phyloP scores from a whole-genome alignment of 1,140 invertebrate genomes.

The Bombus pyrosoma region DNA sequence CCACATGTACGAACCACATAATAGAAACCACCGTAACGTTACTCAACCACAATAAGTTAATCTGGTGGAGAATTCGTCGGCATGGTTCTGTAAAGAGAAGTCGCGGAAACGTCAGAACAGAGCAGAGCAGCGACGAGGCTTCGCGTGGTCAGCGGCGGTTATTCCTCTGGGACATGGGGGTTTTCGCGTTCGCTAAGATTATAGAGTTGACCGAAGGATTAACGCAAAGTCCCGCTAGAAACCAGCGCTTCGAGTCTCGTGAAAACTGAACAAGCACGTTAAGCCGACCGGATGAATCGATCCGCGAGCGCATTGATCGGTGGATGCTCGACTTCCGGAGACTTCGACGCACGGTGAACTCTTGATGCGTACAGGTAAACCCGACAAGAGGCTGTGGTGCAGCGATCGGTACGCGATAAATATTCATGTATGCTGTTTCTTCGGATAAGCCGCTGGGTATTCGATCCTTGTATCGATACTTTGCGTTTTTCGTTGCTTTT shows the following conservation, averaged over 20 bases:
- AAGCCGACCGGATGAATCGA: conserved; percentile 40
- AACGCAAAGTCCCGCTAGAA: conserved; percentile 18
- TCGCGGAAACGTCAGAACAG: not conserved
- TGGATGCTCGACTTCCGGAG: conserved; percentile 25
- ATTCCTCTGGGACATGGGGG: not conserved
- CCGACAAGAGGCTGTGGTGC: too few relatives aligned
- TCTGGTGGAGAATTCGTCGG: not conserved
- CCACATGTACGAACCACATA: not conserved
- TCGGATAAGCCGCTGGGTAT: not conserved
- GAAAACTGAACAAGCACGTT: conserved; percentile 53
- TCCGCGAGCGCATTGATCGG: not conserved
- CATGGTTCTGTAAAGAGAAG: not conserved
- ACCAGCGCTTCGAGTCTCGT: conserved; percentile 6
- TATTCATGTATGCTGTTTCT: not conserved
- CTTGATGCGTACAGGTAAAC: too few relatives aligned
- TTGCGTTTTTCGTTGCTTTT: not conserved
- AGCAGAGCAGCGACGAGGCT: not conserved
- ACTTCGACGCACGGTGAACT: not conserved
- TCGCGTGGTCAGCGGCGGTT: conserved; percentile 8
- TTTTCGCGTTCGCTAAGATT: conserved; percentile 49
- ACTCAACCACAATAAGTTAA: not conserved
- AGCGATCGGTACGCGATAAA: not conserved
- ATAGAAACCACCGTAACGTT: not conserved
- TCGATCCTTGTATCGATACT: not conserved
- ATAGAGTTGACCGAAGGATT: conserved; percentile 50